Base-by-base conservation (phyloP, 2,888 invertebrate species). In the Odontocolon sp. region DNA sequence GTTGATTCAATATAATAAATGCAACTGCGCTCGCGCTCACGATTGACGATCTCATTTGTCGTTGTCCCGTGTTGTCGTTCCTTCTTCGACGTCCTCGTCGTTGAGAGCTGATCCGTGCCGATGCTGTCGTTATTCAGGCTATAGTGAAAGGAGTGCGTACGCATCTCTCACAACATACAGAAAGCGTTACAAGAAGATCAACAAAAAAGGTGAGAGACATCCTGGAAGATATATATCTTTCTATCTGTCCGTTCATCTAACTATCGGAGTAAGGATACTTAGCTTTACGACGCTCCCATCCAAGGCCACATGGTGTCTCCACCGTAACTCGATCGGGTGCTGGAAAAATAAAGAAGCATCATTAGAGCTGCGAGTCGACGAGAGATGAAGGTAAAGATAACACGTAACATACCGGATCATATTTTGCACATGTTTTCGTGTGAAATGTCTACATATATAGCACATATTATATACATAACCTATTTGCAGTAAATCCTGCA, bases 21-120 rank as follows among this genome's bases (percentile, higher is more conserved):
- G 63, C 47, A 63, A 63, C 50, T 23, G 36, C 14, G 36, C n/a
- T n/a, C n/a, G n/a, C n/a, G n/a, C n/a, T n/a, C n/a, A n/a, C 47
- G 63, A 63, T 63, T 63, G 63, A 63, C 63, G 63, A 18, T 63
- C 50, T 50, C 63, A 63, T 63, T 63, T 63, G 63, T 63, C 63
- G 63, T 45, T 63, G 61, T 61, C 45, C n/a, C 57, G 23, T 26
- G 47, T 23, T n/a, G n/a, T n/a, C n/a, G n/a, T n/a, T n/a, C n/a
- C n/a, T n/a, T n/a, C n/a, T n/a, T n/a, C n/a, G n/a, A n/a, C 21
- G 50, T 47, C 6, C 26, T 11, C 14, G 18, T 28, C 42, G 28
- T 14, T n/a, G 18, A 4, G 9, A 9, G 31, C 42, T n/a, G n/a
- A 16, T 28, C 9, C n/a, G n/a, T 6, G n/a, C 14, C n/a, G 28